Evolutionary conservation across 1,140 invertebrate species (phyloP).

Genomic region (Papilio aristodemus): DNA sequence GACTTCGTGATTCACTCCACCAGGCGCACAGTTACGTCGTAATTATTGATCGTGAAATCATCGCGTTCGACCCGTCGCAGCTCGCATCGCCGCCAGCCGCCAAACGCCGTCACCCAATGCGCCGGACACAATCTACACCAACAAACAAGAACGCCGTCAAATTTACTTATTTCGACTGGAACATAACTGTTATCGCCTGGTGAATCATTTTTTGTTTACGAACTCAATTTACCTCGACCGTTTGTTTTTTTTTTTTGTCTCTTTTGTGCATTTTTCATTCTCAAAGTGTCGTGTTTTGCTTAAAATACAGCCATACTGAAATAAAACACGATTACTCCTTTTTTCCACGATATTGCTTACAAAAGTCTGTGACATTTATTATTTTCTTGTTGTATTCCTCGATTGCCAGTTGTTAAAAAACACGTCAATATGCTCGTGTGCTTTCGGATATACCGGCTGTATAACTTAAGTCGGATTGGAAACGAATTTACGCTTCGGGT

Average conservation of each 20-base stretch:
- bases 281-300: background rate
- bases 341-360: background rate
- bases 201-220: slow-evolving; percentile 35
- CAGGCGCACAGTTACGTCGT: slow-evolving; percentile 27
- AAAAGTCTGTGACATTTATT: background rate
- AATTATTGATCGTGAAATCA: slow-evolving; percentile 33
- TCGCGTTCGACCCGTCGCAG: background rate
- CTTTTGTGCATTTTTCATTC: background rate
- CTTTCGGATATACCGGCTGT: background rate
- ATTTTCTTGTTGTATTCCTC: no score
- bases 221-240: slow-evolving; percentile 26
- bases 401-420: no score
- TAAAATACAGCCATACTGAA: background rate
- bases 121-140: background rate
- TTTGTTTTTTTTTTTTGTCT: background rate
- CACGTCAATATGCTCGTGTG: no score
- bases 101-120: slow-evolving; percentile 5
- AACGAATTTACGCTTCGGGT: background rate
- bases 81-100: background rate
- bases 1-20: slow-evolving; percentile 51
- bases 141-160: slow-evolving; percentile 13
- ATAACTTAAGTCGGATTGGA: background rate
- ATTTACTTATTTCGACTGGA: slow-evolving; percentile 7
- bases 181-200: slow-evolving; percentile 33
- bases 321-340: background rate